Evolutionary conservation across 2,113 vertebrate genomes (phyloP).

Genomic region (Oxygymnocypris stewartii): DNA sequence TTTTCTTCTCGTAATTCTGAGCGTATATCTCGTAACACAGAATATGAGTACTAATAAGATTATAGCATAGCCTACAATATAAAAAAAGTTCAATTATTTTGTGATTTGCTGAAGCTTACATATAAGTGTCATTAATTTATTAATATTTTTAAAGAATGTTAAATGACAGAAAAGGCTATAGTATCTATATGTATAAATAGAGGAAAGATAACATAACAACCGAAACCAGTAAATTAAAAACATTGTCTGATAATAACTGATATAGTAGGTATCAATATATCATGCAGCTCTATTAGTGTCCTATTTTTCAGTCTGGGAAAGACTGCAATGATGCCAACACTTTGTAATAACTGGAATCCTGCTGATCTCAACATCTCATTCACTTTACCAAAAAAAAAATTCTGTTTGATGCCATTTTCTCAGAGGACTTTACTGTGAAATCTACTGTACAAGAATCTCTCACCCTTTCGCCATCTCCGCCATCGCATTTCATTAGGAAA

Average conservation of each 20-base stretch:
- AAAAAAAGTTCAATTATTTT: no score
- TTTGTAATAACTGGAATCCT: neutral
- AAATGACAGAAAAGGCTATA: neutral
- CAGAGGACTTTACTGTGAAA: neutral
- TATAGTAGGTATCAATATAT: neutral
- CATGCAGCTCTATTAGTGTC: neutral
- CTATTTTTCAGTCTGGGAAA: neutral
- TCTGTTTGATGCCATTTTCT: neutral
- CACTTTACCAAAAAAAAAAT: neutral
- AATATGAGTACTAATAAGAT: no score
- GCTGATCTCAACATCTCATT: neutral
- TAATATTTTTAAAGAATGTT: neutral
- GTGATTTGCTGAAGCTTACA: no score
- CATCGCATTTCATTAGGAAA: constrained; percentile 18
- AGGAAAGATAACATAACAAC: neutral
- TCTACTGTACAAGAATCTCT: neutral
- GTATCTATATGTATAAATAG: neutral
- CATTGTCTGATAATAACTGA: neutral
- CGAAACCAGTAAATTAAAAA: neutral
- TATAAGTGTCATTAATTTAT: neutral
- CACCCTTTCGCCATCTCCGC: neutral
- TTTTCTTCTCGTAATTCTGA: no score
- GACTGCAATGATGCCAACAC: no score
- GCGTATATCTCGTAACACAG: no score
- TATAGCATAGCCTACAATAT: no score